A percentile compares a stretch with the other conserved stretches of the same genome.
Evolutionary conservation across 2,888 invertebrate species (phyloP).

Genomic region (Cylloceria caligata): DNA sequence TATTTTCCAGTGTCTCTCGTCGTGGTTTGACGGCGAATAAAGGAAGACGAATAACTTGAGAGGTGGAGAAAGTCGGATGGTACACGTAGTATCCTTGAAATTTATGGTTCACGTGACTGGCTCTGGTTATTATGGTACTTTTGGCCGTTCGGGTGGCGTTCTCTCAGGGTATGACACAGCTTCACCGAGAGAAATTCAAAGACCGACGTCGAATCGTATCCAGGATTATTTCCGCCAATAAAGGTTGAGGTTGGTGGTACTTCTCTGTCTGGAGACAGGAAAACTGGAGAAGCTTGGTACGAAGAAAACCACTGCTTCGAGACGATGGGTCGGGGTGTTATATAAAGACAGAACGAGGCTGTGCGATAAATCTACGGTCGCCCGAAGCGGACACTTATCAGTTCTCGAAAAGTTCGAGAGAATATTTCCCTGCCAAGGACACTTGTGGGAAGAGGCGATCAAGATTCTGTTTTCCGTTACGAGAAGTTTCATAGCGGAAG

Average conservation of each 20-base stretch:
- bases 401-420: conserved; percentile 72
- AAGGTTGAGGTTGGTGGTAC: conserved; percentile 76
- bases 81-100: conserved; percentile 19
- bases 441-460: conserved; percentile 11
- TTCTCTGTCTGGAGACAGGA: conserved; percentile 21
- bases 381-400: conserved; percentile 82
- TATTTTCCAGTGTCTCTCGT: conserved; percentile 70
- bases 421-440: conserved; percentile 53
- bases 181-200: conserved; percentile 61
- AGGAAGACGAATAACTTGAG: conserved; percentile 35
- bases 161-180: neutral
- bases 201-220: conserved; percentile 79
- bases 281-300: conserved; percentile 71
- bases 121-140: conserved; percentile 5
- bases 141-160: conserved; percentile 4
- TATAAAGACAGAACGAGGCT: conserved; percentile 51
- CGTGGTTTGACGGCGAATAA: conserved; percentile 58
- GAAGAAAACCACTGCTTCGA: conserved; percentile 30
- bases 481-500: conserved; percentile 8
- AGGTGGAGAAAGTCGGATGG: neutral
- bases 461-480: conserved; percentile 6
- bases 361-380: conserved; percentile 81
- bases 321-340: conserved; percentile 1
- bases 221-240: conserved; percentile 83
- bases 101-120: conserved; percentile 37